These are phyloP conservation scores for Cheiracanthium punctorium DNA, from an alignment of 2,888 invertebrate species.

Conservation along the genomic window DNA sequence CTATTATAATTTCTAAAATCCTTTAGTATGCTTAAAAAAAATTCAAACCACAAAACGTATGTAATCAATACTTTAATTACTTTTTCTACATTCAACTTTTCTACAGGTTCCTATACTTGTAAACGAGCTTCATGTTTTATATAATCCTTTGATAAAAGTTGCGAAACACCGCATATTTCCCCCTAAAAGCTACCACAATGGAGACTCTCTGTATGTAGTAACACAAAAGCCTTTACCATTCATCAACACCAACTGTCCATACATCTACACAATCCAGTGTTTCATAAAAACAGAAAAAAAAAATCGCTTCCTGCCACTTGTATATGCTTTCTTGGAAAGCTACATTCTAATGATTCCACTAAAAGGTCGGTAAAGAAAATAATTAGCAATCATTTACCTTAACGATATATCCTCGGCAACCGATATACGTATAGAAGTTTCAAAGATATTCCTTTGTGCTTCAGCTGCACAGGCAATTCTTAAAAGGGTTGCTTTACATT, in stretches of 20 bases:
- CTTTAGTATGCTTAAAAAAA: no score
- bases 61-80: no score
- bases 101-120: no score
- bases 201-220: background rate
- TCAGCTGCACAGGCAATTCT: background rate
- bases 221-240: background rate
- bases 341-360: slow-evolving; percentile 58
- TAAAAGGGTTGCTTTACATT: slow-evolving; percentile 37
- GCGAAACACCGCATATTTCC: background rate
- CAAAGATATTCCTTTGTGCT: slow-evolving; percentile 10
- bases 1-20: no score
- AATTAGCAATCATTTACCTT: slow-evolving; percentile 64
- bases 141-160: background rate
- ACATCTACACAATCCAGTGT: no score
- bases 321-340: background rate
- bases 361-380: slow-evolving; percentile 57
- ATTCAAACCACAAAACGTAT: no score
- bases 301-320: no score
- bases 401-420: slow-evolving; percentile 11
- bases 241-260: no score
- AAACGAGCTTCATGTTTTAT: background rate
- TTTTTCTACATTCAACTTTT: no score
- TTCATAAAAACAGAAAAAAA: no score
- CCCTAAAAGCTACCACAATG: background rate
- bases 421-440: slow-evolving; percentile 44